phyloP scores from a whole-genome alignment of 2,113 vertebrate genomes.

The Tretioscincus oriximinensis region DNA sequence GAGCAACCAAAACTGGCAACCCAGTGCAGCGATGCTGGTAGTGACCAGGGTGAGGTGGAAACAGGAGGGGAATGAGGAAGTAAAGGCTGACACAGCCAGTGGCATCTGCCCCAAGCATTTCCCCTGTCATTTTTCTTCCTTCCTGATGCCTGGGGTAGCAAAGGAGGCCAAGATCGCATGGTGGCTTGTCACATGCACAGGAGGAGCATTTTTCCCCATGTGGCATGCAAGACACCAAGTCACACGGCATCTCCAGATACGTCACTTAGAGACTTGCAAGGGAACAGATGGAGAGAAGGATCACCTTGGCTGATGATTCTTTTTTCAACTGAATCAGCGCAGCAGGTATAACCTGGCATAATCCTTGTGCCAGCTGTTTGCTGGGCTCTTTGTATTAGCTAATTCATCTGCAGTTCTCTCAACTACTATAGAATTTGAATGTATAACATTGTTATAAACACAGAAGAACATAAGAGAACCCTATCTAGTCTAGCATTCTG shows the following conservation, averaged over 20 bases:
- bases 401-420: neutral
- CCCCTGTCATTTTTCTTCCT: neutral
- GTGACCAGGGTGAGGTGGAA: neutral
- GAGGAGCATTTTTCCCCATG: neutral
- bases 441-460: neutral
- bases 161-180: slow-evolving; percentile 7
- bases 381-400: neutral
- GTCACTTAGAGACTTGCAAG: neutral
- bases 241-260: neutral
- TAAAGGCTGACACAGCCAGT: slow-evolving; percentile 15
- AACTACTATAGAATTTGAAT: neutral
- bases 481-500: too few relatives aligned
- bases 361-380: slow-evolving; percentile 4
- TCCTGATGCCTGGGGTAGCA: slow-evolving; percentile 12
- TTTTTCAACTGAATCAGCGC: neutral
- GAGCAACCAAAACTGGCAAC: slow-evolving; percentile 34
- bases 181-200: neutral
- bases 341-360: neutral
- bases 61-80: neutral
- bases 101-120: neutral
- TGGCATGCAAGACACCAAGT: neutral
- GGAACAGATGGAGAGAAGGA: slow-evolving; percentile 4
- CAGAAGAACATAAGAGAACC: too few relatives aligned
- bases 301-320: neutral
- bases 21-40: slow-evolving; percentile 16